Percentiles rank a stretch among this genome's conserved stretches.
phyloP scores from a whole-genome alignment of 1,140 invertebrate genomes.

The Ladona fulva region DNA sequence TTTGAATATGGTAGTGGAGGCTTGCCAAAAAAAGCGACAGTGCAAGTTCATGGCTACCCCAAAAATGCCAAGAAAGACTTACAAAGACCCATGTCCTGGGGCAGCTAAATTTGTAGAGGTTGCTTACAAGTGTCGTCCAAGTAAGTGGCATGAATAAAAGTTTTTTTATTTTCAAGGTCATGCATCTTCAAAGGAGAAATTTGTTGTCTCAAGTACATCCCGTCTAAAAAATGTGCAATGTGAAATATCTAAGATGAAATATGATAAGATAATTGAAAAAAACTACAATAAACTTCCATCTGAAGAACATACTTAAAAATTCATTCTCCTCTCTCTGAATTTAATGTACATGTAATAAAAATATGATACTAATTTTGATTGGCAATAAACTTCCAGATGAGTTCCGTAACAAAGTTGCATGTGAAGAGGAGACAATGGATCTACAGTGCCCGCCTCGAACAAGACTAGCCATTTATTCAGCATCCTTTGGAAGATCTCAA shows the following conservation, averaged over 20 bases:
- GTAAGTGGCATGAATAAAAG: too few species aligned
- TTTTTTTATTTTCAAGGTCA: background rate
- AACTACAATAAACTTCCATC: too few species aligned
- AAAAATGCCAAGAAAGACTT: slow-evolving; percentile 29
- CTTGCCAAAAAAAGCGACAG: slow-evolving; percentile 39
- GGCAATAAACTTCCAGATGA: slow-evolving; percentile 32
- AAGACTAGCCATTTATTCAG: slow-evolving; percentile 43
- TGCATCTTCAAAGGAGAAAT: background rate
- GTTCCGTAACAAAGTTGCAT: slow-evolving; percentile 39
- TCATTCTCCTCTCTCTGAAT: too few species aligned
- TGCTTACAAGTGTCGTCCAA: slow-evolving; percentile 46
- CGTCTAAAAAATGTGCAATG: too few species aligned
- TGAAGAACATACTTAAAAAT: too few species aligned
- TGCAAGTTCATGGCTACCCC: slow-evolving; percentile 40
- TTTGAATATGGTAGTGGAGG: slow-evolving; percentile 41
- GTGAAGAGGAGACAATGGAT: slow-evolving; percentile 38
- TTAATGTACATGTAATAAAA: too few species aligned
- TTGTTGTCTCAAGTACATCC: too few species aligned
- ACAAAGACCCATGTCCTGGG: slow-evolving; percentile 41
- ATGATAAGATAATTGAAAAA: too few species aligned
- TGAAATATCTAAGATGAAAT: too few species aligned
- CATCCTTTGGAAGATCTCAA: slow-evolving; percentile 39
- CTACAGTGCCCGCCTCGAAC: slow-evolving; percentile 29
- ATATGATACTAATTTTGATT: background rate
- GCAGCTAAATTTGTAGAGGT: slow-evolving; percentile 44